Conservation (phyloP, 2,797 vertebrate species). For the Channallabes apus region DNA sequence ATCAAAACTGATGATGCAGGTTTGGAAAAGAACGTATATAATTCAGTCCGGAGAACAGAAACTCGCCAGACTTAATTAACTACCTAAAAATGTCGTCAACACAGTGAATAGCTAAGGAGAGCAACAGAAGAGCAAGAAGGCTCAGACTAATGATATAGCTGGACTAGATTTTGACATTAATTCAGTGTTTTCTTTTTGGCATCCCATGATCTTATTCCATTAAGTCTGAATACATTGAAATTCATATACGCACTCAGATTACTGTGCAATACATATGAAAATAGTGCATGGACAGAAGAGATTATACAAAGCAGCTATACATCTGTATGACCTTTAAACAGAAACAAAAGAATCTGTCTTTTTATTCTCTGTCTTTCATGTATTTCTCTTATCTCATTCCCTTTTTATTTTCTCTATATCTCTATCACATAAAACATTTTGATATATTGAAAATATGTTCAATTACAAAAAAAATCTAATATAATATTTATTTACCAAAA, state of each 20-base stretch:
- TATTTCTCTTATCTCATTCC: not conserved
- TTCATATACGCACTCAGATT: not conserved
- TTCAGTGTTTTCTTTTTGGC: not conserved
- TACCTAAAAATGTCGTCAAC: constrained; percentile 68
- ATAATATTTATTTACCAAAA: not conserved
- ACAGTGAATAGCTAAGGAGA: constrained; percentile 48
- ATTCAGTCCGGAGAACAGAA: constrained; percentile 71
- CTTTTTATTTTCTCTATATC: not conserved
- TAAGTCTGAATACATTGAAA: not conserved
- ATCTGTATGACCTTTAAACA: constrained; percentile 1
- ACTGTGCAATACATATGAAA: not conserved
- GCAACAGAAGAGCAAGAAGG: not conserved
- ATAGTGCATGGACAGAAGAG: not conserved
- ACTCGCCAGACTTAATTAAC: constrained; percentile 80
- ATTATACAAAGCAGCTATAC: not conserved
- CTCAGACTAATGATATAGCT: constrained; percentile 18
- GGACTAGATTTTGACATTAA: not conserved
- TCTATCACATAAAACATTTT: not conserved
- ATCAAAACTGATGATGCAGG: constrained; percentile 62
- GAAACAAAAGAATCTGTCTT: not conserved
- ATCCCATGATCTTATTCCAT: not conserved
- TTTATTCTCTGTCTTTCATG: not conserved
- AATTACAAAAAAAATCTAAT: not conserved
- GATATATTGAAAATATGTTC: not conserved
- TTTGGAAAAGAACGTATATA: constrained; percentile 65